Conservation (phyloP, 1,140 invertebrate genomes). For the Paralvinella palmiformis region DNA sequence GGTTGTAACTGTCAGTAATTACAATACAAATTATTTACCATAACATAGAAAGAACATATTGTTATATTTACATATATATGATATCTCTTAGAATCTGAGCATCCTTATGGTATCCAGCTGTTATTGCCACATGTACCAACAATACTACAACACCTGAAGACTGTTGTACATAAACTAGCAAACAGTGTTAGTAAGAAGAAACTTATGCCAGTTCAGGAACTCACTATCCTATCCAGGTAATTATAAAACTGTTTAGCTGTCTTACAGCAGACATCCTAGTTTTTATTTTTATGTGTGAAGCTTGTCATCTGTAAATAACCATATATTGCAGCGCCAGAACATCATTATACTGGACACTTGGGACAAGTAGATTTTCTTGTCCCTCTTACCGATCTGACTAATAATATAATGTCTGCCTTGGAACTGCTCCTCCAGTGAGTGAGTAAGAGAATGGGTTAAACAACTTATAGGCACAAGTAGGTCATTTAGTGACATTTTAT, state of each 20-base stretch:
- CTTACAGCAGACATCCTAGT: background rate
- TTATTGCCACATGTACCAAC: slow-evolving; percentile 65
- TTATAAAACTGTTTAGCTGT: background rate
- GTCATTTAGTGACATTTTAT: no score
- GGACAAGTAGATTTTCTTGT: background rate
- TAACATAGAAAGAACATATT: background rate
- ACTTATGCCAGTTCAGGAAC: slow-evolving; percentile 56
- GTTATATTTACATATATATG: background rate
- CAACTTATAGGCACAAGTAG: no score
- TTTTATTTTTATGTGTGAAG: no score
- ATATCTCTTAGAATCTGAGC: slow-evolving; percentile 19
- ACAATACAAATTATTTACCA: no score
- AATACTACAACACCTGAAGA: slow-evolving; percentile 63
- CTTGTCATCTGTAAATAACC: no score
- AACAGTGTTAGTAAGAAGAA: slow-evolving; percentile 58
- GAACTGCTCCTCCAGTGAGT: no score
- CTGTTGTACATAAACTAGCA: slow-evolving; percentile 48
- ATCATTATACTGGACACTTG: background rate
- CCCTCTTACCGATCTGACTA: no score
- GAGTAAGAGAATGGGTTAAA: no score
- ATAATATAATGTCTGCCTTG: no score
- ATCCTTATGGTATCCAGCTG: slow-evolving; percentile 65
- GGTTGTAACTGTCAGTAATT: no score
- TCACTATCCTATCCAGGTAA: slow-evolving; percentile 69
- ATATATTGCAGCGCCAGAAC: no score